These are phyloP conservation scores for Centroberyx gerrardi DNA, from an alignment of 2,797 vertebrate genomes.

Conservation along the genomic window DNA sequence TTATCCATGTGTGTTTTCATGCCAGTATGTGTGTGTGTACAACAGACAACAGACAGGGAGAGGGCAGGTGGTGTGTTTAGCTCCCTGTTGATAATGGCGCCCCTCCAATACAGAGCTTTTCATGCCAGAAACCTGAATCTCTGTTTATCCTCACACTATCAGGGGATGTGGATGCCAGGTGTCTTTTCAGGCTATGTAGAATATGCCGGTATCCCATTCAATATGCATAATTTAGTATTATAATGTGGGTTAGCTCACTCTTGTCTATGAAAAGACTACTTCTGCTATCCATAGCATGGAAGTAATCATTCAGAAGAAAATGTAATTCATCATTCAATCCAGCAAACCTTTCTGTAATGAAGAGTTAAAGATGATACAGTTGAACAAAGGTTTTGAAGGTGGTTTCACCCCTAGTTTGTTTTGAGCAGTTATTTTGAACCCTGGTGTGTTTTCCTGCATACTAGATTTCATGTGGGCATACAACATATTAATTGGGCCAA, in stretches of 20 bases:
- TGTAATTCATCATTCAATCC: neutral
- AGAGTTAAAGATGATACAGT: no score
- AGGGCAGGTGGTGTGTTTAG: conserved; percentile 65
- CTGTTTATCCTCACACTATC: conserved; percentile 58
- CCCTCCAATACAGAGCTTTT: conserved; percentile 43
- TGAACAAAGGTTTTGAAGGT: neutral
- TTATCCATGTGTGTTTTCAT: neutral
- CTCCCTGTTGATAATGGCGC: conserved; percentile 63
- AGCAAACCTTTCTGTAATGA: neutral
- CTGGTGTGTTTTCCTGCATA: conserved; percentile 2
- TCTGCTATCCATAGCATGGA: neutral
- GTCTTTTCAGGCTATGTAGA: conserved; percentile 28
- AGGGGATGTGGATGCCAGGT: neutral
- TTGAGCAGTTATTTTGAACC: neutral
- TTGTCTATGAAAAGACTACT: conserved; percentile 39
- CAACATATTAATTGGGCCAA: conserved; percentile 2
- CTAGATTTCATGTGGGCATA: neutral
- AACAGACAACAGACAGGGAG: neutral
- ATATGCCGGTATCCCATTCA: conserved; percentile 22
- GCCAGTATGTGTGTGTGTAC: conserved; percentile 2
- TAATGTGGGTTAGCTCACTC: conserved; percentile 30
- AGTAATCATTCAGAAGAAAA: conserved; percentile 15
- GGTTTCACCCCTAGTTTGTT: neutral
- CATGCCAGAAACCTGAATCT: conserved; percentile 59
- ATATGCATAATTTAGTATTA: conserved; percentile 52